Evolutionary conservation across 2,113 vertebrate species (phyloP).

Genomic region (Odontophorus gujanensis): DNA sequence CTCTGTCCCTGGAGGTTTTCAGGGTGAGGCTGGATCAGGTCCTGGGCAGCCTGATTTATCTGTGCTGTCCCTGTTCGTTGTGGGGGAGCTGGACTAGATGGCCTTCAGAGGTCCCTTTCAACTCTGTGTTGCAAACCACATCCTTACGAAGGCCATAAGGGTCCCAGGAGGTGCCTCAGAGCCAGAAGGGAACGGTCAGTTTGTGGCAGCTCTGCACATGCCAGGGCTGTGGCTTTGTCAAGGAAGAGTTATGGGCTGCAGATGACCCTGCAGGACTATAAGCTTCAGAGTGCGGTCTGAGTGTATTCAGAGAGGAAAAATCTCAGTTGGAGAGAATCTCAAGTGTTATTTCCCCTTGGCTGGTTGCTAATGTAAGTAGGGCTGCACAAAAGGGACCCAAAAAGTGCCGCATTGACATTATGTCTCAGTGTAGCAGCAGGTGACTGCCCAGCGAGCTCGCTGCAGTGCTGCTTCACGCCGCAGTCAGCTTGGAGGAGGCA

Average conservation of each 20-base stretch:
- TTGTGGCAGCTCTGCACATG: accelerated
- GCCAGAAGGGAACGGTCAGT: neutral
- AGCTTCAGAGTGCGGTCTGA: neutral
- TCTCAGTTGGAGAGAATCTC: neutral
- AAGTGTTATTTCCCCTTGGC: neutral
- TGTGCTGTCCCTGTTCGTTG: too few species aligned
- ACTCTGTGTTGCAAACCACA: neutral
- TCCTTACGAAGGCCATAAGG: neutral
- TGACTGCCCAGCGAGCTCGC: neutral
- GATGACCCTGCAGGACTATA: neutral
- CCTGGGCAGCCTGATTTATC: too few species aligned
- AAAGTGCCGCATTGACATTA: neutral
- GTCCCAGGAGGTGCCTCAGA: accelerated
- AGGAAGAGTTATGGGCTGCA: neutral
- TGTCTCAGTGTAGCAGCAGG: neutral
- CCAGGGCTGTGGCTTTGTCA: accelerated
- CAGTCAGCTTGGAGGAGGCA: neutral
- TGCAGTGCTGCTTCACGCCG: neutral
- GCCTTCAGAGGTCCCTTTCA: too few species aligned
- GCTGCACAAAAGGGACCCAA: neutral
- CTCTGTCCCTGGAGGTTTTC: too few species aligned
- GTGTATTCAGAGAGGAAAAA: neutral
- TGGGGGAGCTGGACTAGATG: too few species aligned
- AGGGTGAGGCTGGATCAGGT: too few species aligned
- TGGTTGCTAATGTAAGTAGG: neutral